Base-by-base conservation (phyloP, 2,888 invertebrate genomes). In the Synergus gifuensis region DNA sequence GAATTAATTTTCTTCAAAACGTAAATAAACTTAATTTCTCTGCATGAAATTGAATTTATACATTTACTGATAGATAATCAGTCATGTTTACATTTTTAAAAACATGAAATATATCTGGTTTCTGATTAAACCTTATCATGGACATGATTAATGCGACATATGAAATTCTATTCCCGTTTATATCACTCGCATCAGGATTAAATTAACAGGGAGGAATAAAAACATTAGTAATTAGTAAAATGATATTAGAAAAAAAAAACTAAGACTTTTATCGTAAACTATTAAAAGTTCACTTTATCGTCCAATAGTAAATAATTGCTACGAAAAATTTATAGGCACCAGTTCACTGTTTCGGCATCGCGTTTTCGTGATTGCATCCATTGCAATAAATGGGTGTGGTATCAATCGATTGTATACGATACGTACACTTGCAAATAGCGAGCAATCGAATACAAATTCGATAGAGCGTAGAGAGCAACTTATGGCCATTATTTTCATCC, bases 341-440 rank as follows among this genome's bases (percentile, higher is more conserved):
- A 73, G 54, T 58, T 54, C 40, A 58, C 54, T 73, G 54, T 62
- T 62, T 28, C 54, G 28, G 36, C 40, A 54, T 54, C 54, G n/a
- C 18, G 36, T 16, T 58, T 40, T 40, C n/a, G 54, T 36, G 54
- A 73, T 73, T 36, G 54, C 54, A 40, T 54, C 40, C 54, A 73
- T 54, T 73, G 28, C 36, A 73, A 54, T 73, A 73, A 36, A 73
- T 73, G 49, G 36, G 49, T 54, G 54, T 73, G 73, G 54, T 54
- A 58, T 58, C 49, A 54, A 36, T 73, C n/a, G n/a, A 54, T 40
- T 14, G 73, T 73, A 73, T 58, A n/a, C 54, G n/a, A 73, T 54
- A 73, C 18, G 73, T 73, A 54, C 54, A 54, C 73, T 49, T 18
- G 54, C 9, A 54, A 54, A 54, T 62, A 36, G 73, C 36, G 36